Conservation (phyloP, 2,113 vertebrate genomes). For the Entosphenus tridentatus region DNA sequence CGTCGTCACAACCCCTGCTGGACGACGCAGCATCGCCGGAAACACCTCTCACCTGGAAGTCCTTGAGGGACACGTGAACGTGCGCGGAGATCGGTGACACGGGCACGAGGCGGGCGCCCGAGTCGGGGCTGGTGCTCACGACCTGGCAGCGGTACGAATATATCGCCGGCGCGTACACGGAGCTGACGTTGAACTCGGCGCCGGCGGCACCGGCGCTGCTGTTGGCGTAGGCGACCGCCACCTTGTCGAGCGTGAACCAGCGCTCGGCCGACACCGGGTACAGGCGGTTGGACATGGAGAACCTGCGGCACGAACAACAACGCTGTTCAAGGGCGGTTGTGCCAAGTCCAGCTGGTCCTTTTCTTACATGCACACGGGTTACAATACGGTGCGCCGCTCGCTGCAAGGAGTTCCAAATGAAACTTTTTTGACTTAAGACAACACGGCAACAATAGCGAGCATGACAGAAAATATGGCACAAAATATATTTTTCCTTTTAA, state of each 20-base stretch:
- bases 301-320: slow-evolving; percentile 19
- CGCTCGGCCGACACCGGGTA: slow-evolving; percentile 34
- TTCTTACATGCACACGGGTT: too few species aligned
- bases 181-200: slow-evolving; percentile 21
- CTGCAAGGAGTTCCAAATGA: too few species aligned
- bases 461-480: too few species aligned
- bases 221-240: slow-evolving; percentile 19
- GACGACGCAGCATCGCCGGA: too few species aligned
- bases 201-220: neutral
- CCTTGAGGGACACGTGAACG: slow-evolving; percentile 28
- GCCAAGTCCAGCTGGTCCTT: too few species aligned
- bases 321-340: too few species aligned
- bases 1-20: too few species aligned
- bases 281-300: slow-evolving; percentile 23
- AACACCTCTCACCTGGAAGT: slow-evolving; percentile 41
- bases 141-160: slow-evolving; percentile 48
- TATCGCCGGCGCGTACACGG: slow-evolving; percentile 33
- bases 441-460: too few species aligned
- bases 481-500: too few species aligned
- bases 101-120: slow-evolving; percentile 19
- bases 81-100: neutral
- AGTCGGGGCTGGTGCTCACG: slow-evolving; percentile 18
- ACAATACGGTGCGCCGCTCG: too few species aligned
- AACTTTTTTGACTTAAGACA: too few species aligned
- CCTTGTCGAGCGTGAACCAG: slow-evolving; percentile 37